phyloP scores from a whole-genome alignment of 2,888 invertebrate genomes.

The Thymelicus sylvestris region DNA sequence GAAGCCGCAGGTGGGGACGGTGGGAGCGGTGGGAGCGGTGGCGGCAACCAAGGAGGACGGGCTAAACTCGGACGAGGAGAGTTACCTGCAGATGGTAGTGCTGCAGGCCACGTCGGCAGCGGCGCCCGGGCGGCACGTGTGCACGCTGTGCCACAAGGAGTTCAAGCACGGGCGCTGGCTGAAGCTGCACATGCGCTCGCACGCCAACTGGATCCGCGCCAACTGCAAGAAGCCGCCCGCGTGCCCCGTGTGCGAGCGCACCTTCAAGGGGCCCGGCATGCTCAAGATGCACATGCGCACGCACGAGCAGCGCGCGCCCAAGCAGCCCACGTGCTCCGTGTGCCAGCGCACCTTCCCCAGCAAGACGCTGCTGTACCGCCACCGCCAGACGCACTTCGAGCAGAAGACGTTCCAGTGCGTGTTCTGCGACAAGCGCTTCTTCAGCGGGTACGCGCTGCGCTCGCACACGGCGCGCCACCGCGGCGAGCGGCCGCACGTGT shows the following conservation, averaged over 20 bases:
- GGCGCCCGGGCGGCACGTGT: constrained; percentile 84
- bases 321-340: constrained; percentile 85
- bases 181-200: constrained; percentile 86
- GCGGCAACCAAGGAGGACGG: constrained; percentile 56
- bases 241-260: constrained; percentile 85
- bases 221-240: constrained; percentile 87
- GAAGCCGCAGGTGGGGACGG: neutral
- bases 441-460: constrained; percentile 77
- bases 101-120: constrained; percentile 82
- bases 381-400: constrained; percentile 86
- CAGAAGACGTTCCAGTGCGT: constrained; percentile 80
- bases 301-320: constrained; percentile 84
- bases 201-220: constrained; percentile 87
- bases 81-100: constrained; percentile 74
- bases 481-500: constrained; percentile 81
- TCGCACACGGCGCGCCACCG: constrained; percentile 81
- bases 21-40: constrained; percentile 32
- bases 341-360: constrained; percentile 85
- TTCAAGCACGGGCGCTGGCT: constrained; percentile 86
- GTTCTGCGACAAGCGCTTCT: constrained; percentile 80
- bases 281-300: constrained; percentile 88
- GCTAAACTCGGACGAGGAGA: constrained; percentile 75
- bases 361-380: constrained; percentile 86
- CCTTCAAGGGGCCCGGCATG: constrained; percentile 88
- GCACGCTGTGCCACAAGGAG: constrained; percentile 86